Conservation (phyloP, 1,140 invertebrate genomes). For the Triops longicaudatus region DNA sequence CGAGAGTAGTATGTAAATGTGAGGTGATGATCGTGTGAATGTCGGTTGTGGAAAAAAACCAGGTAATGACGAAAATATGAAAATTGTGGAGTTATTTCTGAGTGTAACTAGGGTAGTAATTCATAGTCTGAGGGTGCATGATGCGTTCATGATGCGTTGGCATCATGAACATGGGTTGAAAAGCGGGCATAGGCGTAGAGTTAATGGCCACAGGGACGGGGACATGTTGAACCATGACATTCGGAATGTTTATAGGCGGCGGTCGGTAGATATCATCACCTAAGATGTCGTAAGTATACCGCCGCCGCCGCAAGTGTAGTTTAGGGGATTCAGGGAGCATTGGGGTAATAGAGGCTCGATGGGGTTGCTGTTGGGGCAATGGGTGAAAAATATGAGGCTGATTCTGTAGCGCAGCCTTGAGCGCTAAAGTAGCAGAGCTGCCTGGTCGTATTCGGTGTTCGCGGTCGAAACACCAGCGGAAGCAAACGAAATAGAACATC, state of each 20-base stretch:
- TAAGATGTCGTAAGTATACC: background rate
- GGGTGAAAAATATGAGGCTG: background rate
- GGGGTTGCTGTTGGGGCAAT: background rate
- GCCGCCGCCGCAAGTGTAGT: background rate
- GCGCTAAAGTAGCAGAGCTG: background rate
- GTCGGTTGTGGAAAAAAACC: no score
- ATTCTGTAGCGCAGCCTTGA: background rate
- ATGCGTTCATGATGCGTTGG: background rate
- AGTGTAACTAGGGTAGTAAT: background rate
- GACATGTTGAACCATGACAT: background rate
- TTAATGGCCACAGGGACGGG: background rate
- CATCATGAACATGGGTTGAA: constrained; percentile 1
- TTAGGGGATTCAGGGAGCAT: background rate
- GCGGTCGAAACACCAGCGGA: constrained; percentile 23
- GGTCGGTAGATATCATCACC: background rate
- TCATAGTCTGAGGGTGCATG: background rate
- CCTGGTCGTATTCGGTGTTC: background rate
- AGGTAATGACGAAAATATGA: no score
- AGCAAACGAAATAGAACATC: constrained; percentile 25
- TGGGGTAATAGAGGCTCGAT: background rate
- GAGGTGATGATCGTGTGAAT: no score
- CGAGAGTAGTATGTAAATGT: no score
- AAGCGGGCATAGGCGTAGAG: background rate
- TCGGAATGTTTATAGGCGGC: background rate
- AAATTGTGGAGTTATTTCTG: no score